Evolutionary conservation across 2,113 vertebrate genomes (phyloP).

Genomic region (Camarhynchus parvulus): DNA sequence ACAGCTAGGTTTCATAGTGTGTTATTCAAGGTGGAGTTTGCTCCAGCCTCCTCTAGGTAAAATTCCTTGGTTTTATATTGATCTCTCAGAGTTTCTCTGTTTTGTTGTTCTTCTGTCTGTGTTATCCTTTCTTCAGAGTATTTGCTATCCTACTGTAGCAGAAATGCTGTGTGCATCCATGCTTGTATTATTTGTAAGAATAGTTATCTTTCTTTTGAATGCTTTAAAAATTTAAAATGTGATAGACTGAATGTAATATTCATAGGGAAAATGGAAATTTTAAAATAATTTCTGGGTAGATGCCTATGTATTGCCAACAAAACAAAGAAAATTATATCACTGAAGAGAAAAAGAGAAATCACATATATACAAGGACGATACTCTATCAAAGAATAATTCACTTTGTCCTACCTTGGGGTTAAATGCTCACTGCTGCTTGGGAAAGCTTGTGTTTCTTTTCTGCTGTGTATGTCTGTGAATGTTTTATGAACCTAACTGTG

Average conservation of each 20-base stretch:
- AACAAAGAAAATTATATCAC: constrained; percentile 7
- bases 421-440: constrained; percentile 55
- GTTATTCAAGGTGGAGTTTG: background rate
- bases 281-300: background rate
- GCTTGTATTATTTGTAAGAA: background rate
- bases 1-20: background rate
- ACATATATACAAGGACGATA: constrained; percentile 50
- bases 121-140: background rate
- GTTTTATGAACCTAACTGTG: constrained; percentile 82
- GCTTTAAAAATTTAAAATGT: background rate
- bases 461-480: constrained; percentile 76
- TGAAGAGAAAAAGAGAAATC: background rate
- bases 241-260: background rate
- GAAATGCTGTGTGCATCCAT: background rate
- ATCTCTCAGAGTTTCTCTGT: background rate
- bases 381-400: constrained; percentile 49
- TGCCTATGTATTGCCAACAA: background rate
- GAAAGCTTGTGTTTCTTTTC: constrained; percentile 78
- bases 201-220: background rate
- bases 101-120: background rate
- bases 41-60: background rate
- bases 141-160: background rate
- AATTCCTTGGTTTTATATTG: background rate
- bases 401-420: constrained; percentile 71
- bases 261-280: background rate